phyloP scores from a whole-genome alignment of 2,888 invertebrate species.

The Amphiduros pacificus region DNA sequence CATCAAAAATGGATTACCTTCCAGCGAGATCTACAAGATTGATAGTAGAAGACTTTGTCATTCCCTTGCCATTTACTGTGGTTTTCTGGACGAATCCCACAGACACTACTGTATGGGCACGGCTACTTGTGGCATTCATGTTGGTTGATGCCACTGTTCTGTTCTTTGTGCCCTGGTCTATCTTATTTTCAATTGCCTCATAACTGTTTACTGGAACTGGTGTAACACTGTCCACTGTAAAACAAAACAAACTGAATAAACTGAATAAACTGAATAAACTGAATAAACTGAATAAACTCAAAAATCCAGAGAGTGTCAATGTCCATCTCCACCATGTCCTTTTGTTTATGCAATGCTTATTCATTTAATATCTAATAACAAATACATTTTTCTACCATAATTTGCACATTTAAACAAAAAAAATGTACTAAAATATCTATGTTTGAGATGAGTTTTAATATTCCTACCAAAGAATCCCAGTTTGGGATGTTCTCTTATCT shows the following conservation, averaged over 20 bases:
- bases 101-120: conserved; percentile 55
- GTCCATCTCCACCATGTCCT: too few relatives aligned
- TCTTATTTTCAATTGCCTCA: conserved; percentile 49
- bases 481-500: conserved; percentile 48
- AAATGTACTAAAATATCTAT: too few relatives aligned
- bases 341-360: too few relatives aligned
- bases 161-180: conserved; percentile 52
- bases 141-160: conserved; percentile 55
- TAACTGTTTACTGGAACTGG: conserved; percentile 47
- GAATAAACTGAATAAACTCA: too few relatives aligned
- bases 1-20: conserved; percentile 37
- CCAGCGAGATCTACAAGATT: conserved; percentile 57
- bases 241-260: too few relatives aligned
- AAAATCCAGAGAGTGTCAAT: too few relatives aligned
- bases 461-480: conserved; percentile 54
- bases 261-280: too few relatives aligned
- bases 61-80: conserved; percentile 49
- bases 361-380: too few relatives aligned
- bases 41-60: conserved; percentile 52
- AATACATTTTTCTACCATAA: too few relatives aligned
- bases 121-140: conserved; percentile 58
- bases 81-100: conserved; percentile 52
- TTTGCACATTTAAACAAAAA: too few relatives aligned
- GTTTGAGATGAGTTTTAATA: too few relatives aligned
- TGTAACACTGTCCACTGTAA: conserved; percentile 47